A percentile compares a stretch with the other conserved stretches of the same genome.
Evolutionary conservation across 2,113 vertebrate genomes (phyloP).

Genomic region (Rousettus leschenaultii): DNA sequence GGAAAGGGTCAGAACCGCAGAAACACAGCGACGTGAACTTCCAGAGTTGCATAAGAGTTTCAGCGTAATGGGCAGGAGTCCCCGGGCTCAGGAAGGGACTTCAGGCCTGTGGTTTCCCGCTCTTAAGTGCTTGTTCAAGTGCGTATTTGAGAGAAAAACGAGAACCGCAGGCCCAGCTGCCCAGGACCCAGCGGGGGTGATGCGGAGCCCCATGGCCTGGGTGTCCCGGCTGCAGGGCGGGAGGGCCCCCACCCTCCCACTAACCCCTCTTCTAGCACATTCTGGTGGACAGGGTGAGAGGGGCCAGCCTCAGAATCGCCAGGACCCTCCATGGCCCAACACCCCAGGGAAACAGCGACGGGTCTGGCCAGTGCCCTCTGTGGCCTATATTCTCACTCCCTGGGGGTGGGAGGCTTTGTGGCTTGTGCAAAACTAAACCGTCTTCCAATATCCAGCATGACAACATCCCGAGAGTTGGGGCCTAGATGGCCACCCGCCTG

Average conservation of each 20-base stretch:
- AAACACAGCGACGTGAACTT: background rate
- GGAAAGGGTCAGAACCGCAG: rapidly evolving
- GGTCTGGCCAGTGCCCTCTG: too few species aligned
- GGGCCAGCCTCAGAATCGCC: rapidly evolving
- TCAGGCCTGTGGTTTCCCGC: background rate
- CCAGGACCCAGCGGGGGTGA: background rate
- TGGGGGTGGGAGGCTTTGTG: background rate
- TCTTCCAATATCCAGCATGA: background rate
- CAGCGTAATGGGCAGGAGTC: background rate
- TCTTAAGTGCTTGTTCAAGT: background rate
- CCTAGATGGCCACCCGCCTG: rapidly evolving
- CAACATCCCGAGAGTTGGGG: background rate
- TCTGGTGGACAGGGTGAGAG: background rate
- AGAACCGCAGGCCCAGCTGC: background rate
- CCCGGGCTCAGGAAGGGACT: background rate
- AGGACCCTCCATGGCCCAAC: background rate
- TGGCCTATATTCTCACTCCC: rapidly evolving
- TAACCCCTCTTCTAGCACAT: background rate
- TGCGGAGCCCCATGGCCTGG: background rate
- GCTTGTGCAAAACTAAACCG: background rate
- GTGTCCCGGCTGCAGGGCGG: background rate
- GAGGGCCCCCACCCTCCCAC: background rate
- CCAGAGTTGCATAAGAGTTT: background rate
- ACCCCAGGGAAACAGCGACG: background rate
- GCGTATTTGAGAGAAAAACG: background rate